These are phyloP conservation scores for Brachionus sp. DNA, from an alignment of 1,140 invertebrate genomes.

Conservation along the genomic window DNA sequence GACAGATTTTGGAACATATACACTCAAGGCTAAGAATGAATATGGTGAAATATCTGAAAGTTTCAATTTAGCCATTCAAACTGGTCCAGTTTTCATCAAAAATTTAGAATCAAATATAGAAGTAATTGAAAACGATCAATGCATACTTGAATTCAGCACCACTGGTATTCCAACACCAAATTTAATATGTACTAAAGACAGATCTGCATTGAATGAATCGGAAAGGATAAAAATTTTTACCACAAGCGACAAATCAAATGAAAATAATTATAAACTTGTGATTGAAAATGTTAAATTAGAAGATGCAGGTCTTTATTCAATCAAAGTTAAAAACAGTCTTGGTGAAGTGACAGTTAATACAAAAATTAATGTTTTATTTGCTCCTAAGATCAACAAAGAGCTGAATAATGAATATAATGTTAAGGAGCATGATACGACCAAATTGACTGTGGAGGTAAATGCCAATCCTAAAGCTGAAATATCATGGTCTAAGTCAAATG, in stretches of 20 bases:
- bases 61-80: background rate
- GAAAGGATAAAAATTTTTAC: background rate
- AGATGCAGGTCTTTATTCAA: slow-evolving; percentile 11
- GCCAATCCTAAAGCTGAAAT: slow-evolving; percentile 44
- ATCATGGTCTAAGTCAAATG: slow-evolving; percentile 56
- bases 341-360: slow-evolving; percentile 15
- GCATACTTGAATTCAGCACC: background rate
- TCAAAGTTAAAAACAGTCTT: background rate
- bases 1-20: slow-evolving; percentile 79
- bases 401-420: slow-evolving; percentile 2
- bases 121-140: slow-evolving; percentile 13
- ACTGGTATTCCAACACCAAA: slow-evolving; percentile 18
- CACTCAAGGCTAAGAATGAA: slow-evolving; percentile 76
- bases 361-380: slow-evolving; percentile 5
- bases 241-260: slow-evolving; percentile 48
- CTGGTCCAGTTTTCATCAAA: background rate
- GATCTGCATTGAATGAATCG: background rate
- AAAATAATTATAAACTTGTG: slow-evolving; percentile 56
- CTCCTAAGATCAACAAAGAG: background rate
- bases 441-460: slow-evolving; percentile 7
- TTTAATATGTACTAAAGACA: background rate
- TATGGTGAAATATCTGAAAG: slow-evolving; percentile 63
- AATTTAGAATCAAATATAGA: background rate
- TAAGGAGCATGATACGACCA: slow-evolving; percentile 6
- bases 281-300: background rate